Evolutionary conservation across 2,113 vertebrate genomes (phyloP).

Genomic region (Tinamus guttatus): DNA sequence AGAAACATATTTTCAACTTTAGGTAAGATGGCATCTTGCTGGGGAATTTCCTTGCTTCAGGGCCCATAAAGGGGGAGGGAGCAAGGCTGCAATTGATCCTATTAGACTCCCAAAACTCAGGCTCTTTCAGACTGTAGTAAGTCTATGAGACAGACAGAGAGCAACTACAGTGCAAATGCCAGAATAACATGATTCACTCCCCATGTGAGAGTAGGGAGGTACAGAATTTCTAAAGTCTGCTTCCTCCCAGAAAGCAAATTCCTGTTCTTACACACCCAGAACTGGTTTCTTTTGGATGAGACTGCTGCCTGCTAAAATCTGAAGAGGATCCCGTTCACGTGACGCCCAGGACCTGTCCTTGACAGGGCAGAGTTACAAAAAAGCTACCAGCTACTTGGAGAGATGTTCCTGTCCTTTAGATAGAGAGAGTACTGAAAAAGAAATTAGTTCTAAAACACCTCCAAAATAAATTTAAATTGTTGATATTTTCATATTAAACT

Average conservation of each 20-base stretch:
- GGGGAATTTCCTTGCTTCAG: not conserved
- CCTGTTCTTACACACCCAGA: slow-evolving; percentile 26
- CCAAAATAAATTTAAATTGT: not conserved
- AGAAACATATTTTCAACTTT: not conserved
- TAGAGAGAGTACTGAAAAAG: not conserved
- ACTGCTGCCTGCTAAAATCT: not conserved
- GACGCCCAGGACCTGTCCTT: not conserved
- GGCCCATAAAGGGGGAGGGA: not conserved
- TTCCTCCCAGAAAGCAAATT: slow-evolving; percentile 38
- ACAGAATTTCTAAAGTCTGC: not conserved
- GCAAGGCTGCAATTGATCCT: not conserved
- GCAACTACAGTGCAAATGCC: rapidly evolving
- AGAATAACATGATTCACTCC: not conserved
- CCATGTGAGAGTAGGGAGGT: not conserved
- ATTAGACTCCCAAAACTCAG: not conserved
- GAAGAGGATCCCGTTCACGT: not conserved
- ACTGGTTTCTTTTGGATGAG: slow-evolving; percentile 23
- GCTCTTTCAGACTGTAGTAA: not conserved
- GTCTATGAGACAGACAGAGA: not conserved
- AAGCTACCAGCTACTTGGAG: rapidly evolving
- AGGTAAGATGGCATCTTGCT: not conserved
- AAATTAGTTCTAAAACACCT: not conserved
- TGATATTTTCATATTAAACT: not conserved
- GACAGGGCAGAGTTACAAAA: not conserved
- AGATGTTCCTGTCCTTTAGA: not conserved